Conservation (phyloP, 2,888 invertebrate genomes). For the Chironomus riparius region DNA sequence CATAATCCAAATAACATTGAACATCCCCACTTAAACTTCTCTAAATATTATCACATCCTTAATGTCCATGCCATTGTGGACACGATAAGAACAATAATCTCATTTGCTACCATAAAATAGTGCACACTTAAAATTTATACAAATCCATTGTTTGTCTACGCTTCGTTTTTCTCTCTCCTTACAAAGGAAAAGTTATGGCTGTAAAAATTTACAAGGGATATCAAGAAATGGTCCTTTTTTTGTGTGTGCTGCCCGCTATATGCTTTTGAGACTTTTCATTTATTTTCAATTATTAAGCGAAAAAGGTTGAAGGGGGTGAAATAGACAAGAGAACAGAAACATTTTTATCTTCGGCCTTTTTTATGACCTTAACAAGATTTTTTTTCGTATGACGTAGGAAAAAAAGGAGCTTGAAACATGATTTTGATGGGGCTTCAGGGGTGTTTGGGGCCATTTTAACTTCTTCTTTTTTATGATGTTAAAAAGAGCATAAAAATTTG, state of each 20-base stretch:
- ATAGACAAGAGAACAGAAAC: neutral
- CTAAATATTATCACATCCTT: no score
- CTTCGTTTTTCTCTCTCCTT: neutral
- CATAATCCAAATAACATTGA: no score
- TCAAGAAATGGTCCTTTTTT: neutral
- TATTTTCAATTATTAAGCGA: constrained; percentile 19
- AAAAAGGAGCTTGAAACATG: neutral
- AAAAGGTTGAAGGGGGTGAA: constrained; percentile 2
- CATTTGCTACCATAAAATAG: no score
- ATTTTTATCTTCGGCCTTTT: neutral
- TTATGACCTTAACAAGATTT: constrained; percentile 2
- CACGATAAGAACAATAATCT: no score
- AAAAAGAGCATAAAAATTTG: neutral
- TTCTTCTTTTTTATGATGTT: neutral
- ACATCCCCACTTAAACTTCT: no score
- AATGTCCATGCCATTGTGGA: no score
- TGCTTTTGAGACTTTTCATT: constrained; percentile 6
- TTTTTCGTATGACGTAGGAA: no score
- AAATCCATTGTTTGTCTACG: constrained; percentile 17
- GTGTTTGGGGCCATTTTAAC: neutral
- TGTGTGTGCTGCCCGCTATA: neutral
- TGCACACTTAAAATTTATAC: neutral
- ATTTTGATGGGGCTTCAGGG: constrained; percentile 1
- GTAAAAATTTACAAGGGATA: neutral
- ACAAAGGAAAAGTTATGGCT: neutral